Percentiles rank a stretch among this genome's conserved stretches.
These are phyloP conservation scores for Agelas oroides DNA, from an alignment of 37 sponge, comb jelly and placozoan species.

Conservation along the genomic window DNA sequence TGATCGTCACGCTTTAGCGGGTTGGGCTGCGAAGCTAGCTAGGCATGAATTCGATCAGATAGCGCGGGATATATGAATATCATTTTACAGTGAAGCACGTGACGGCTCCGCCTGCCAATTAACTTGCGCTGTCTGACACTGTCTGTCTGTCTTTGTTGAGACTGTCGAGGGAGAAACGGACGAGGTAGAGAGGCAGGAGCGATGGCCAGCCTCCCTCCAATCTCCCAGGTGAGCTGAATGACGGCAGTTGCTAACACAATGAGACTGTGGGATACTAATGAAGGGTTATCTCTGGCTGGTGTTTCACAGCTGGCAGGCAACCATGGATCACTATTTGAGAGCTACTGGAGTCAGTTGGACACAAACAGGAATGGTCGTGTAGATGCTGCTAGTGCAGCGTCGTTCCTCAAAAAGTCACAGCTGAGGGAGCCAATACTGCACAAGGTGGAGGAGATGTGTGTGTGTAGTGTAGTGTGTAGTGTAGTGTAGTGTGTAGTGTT, in stretches of 20 bases:
- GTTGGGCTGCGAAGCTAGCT: no score
- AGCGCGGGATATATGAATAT: no score
- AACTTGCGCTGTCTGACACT: no score
- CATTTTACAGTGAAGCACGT: no score
- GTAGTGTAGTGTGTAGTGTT: neutral
- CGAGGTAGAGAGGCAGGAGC: no score
- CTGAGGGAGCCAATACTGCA: slow-evolving; percentile 75
- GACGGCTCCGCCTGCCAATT: no score
- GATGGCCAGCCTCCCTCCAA: slow-evolving; percentile 51
- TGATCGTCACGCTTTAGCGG: no score
- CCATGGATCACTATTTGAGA: slow-evolving; percentile 63
- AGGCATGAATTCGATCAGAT: no score
- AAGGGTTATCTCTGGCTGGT: no score
- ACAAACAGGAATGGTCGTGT: slow-evolving; percentile 54
- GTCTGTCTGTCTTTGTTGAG: no score
- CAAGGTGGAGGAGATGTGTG: slow-evolving; percentile 56
- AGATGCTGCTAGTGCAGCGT: slow-evolving; percentile 62
- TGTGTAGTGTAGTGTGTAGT: neutral
- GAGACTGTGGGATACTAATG: no score
- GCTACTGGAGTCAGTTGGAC: slow-evolving; percentile 72
- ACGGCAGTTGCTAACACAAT: neutral
- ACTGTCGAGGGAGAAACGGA: no score
- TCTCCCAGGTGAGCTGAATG: slow-evolving; percentile 32
- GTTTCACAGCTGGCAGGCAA: slow-evolving; percentile 58
- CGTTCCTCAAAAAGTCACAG: slow-evolving; percentile 76